phyloP scores from a whole-genome alignment of 2,113 vertebrate species.

The Megaleporinus macrocephalus region DNA sequence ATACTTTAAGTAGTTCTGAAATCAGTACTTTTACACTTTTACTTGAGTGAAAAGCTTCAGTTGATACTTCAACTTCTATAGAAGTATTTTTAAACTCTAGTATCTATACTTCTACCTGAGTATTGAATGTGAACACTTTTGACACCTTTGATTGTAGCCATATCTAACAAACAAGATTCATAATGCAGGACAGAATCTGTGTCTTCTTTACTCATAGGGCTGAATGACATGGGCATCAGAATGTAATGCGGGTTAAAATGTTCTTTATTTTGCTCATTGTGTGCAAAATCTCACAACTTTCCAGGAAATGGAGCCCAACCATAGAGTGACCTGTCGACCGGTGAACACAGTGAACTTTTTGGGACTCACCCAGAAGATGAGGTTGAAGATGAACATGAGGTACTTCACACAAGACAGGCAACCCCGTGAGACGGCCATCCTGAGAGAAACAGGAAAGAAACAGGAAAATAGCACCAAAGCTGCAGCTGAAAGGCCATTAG shows the following conservation, averaged over 20 bases:
- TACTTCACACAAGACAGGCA: slow-evolving; percentile 84
- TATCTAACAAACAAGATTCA: no score
- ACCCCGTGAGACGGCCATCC: slow-evolving; percentile 70
- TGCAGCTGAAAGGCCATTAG: not conserved
- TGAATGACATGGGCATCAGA: no score
- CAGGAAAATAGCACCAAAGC: not conserved
- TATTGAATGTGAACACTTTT: no score
- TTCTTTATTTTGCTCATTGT: not conserved
- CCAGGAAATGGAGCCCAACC: not conserved
- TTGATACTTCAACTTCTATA: no score
- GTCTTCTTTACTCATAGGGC: no score
- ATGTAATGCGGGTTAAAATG: not conserved
- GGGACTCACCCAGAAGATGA: slow-evolving; percentile 86
- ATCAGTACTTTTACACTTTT: no score
- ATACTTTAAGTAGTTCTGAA: no score
- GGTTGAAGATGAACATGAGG: slow-evolving; percentile 85
- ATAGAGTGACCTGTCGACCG: not conserved
- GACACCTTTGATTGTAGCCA: no score
- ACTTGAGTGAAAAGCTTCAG: no score
- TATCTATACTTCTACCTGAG: no score
- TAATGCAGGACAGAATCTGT: no score
- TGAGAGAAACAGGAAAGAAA: slow-evolving; percentile 57
- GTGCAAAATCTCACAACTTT: not conserved
- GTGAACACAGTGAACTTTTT: slow-evolving; percentile 1
- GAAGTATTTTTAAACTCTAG: no score